Percentiles rank a stretch among this genome's conserved stretches.
Conservation (phyloP, 2,888 invertebrate species). For the Chaitophorus viminalis region DNA sequence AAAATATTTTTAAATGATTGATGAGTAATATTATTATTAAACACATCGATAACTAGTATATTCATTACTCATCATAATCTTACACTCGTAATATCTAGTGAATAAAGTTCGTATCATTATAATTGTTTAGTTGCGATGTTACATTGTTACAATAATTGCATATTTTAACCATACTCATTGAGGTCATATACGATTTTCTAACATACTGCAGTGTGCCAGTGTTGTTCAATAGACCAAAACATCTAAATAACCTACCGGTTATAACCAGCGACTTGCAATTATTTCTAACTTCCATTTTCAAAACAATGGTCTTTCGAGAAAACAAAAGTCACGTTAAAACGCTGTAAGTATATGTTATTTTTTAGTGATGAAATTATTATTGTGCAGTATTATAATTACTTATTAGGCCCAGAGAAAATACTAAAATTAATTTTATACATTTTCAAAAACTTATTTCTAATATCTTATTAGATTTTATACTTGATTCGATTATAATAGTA, state of each 20-base stretch:
- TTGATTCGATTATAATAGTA: neutral
- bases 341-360: neutral
- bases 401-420: neutral
- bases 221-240: neutral
- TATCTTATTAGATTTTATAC: neutral
- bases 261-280: neutral
- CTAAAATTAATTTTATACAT: neutral
- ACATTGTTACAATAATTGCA: too few relatives aligned
- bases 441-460: neutral
- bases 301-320: too few relatives aligned
- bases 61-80: too few relatives aligned
- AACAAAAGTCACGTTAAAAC: too few relatives aligned
- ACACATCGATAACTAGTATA: too few relatives aligned
- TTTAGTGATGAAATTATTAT: too few relatives aligned
- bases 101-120: too few relatives aligned
- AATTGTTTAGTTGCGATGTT: too few relatives aligned
- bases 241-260: neutral
- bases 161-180: neutral
- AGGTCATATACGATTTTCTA: neutral
- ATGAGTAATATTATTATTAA: too few relatives aligned
- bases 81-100: too few relatives aligned
- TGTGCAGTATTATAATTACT: too few relatives aligned
- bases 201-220: neutral
- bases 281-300: too few relatives aligned
- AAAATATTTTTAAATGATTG: neutral